phyloP scores from a whole-genome alignment of 2,797 vertebrate genomes.

The Anniella stebbinsi region DNA sequence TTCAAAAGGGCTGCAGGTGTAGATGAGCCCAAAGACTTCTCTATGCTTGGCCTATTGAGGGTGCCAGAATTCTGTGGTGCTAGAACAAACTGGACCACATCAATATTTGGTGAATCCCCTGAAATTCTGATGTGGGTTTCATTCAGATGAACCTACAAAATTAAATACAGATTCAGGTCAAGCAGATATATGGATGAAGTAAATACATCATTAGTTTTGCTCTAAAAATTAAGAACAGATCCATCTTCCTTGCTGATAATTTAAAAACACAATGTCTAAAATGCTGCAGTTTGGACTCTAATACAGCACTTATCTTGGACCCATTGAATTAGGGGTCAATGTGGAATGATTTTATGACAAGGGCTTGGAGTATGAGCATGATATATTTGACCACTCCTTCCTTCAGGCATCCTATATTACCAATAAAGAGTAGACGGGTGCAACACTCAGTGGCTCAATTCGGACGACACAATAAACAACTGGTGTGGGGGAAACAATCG shows the following conservation, averaged over 20 bases:
- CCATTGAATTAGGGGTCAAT: neutral
- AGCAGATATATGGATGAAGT: neutral
- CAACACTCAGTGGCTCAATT: no score
- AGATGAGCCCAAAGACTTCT: neutral
- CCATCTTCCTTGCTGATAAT: conserved; percentile 10
- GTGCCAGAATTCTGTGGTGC: no score
- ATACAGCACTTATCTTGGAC: neutral
- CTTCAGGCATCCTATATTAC: neutral
- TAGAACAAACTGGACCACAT: no score
- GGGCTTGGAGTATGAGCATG: conserved; percentile 18
- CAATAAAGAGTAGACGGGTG: conserved; percentile 3
- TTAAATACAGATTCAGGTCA: neutral
- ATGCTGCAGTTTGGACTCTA: neutral
- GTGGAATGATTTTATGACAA: neutral
- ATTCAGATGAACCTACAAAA: neutral
- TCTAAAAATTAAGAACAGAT: neutral
- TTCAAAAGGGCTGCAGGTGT: no score
- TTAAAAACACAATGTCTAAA: neutral
- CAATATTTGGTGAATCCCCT: neutral
- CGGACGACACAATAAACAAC: no score
- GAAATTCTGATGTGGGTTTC: neutral
- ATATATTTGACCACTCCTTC: conserved; percentile 17
- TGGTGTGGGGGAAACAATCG: no score
- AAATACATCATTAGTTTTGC: neutral
- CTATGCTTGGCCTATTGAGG: neutral